These are phyloP conservation scores for Glaucomys volans DNA, from an alignment of 2,113 vertebrate genomes.

Conservation along the genomic window DNA sequence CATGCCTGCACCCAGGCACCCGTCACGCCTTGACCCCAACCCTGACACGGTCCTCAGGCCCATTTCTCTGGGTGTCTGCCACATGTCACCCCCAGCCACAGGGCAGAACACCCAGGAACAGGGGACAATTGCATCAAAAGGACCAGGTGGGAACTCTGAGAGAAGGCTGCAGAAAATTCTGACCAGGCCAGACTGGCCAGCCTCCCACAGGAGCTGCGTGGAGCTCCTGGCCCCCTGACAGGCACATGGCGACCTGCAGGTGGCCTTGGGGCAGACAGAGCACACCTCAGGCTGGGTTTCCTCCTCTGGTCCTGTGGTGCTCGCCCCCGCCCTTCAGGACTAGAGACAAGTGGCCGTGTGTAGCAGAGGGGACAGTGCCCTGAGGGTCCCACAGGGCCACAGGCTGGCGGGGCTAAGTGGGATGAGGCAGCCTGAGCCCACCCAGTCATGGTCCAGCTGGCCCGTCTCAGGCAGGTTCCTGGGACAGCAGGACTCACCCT, in stretches of 20 bases:
- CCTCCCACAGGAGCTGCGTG: accelerated
- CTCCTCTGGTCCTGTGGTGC: neutral
- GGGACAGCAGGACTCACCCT: accelerated
- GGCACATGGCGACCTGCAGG: too few relatives aligned
- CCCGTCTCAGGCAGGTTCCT: neutral
- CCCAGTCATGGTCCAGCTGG: accelerated
- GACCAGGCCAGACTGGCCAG: neutral
- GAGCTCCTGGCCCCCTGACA: neutral
- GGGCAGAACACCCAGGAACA: neutral
- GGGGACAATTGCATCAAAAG: neutral
- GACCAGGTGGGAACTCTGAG: too few relatives aligned
- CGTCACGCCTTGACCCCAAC: accelerated
- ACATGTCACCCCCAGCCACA: neutral
- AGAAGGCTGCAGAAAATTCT: neutral
- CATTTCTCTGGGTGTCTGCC: neutral
- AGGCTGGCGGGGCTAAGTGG: neutral
- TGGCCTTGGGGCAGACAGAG: too few relatives aligned
- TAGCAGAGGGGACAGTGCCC: neutral
- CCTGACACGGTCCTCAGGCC: neutral
- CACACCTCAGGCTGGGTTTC: neutral
- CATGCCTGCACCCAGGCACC: neutral
- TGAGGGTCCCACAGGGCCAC: neutral
- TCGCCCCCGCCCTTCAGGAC: neutral
- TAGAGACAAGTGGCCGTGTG: accelerated
- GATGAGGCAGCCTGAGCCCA: neutral